phyloP scores from a whole-genome alignment of 2,113 vertebrate species.

The Cygnus buccinator region DNA sequence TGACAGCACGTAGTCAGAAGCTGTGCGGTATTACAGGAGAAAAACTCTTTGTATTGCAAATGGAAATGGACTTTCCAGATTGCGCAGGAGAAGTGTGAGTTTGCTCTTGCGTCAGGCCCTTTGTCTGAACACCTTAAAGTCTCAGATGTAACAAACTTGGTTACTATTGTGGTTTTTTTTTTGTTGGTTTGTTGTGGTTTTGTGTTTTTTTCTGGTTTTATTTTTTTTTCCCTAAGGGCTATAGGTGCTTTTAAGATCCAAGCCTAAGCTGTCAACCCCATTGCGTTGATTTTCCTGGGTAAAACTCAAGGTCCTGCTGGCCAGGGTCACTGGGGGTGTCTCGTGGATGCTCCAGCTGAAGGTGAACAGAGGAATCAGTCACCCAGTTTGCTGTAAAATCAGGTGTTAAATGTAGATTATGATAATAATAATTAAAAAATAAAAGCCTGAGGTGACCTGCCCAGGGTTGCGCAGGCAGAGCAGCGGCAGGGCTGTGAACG shows the following conservation, averaged over 20 bases:
- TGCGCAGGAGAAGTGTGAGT: neutral
- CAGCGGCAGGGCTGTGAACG: neutral
- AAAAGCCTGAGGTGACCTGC: neutral
- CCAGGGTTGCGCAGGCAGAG: neutral
- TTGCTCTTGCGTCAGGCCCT: neutral
- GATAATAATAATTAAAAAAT: too few relatives aligned
- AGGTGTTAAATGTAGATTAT: neutral
- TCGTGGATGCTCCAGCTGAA: neutral
- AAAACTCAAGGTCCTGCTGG: neutral
- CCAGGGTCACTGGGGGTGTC: too few relatives aligned
- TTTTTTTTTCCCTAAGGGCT: neutral
- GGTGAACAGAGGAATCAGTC: rapidly evolving
- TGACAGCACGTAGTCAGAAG: neutral
- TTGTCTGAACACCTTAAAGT: neutral
- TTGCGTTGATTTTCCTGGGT: neutral
- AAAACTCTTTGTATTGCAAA: neutral
- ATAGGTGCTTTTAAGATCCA: neutral
- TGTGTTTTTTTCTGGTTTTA: neutral
- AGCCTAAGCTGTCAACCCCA: rapidly evolving
- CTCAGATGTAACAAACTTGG: neutral
- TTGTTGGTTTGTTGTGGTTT: neutral
- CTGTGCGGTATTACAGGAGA: rapidly evolving
- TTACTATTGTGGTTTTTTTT: rapidly evolving
- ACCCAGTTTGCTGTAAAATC: neutral
- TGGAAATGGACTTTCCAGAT: neutral